A percentile compares a stretch with the other conserved stretches of the same genome.
Evolutionary conservation across 2,797 vertebrate genomes (phyloP).

Genomic region (Eupleurogrammus muticus): DNA sequence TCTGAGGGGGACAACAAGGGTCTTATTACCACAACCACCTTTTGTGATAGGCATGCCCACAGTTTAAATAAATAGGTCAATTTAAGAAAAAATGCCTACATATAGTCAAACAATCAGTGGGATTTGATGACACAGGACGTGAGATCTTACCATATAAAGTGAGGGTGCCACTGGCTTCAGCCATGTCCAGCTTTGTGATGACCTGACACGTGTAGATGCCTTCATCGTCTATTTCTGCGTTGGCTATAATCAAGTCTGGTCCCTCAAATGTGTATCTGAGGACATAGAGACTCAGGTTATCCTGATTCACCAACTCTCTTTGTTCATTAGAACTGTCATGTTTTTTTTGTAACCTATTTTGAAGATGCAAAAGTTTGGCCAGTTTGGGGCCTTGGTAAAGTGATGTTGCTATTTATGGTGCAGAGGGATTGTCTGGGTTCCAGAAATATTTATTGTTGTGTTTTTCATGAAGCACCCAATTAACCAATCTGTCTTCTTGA

Average conservation of each 20-base stretch:
- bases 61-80: not conserved
- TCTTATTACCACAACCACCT: not conserved
- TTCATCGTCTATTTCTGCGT: conserved; percentile 85
- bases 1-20: conserved; percentile 65
- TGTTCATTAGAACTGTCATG: not conserved
- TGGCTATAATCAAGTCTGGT: conserved; percentile 81
- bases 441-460: too few species aligned
- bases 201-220: conserved; percentile 89
- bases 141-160: conserved; percentile 87
- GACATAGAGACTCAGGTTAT: conserved; percentile 22
- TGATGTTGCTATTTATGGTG: too few species aligned
- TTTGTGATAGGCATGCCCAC: not conserved
- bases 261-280: conserved; percentile 87
- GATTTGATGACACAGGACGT: not conserved
- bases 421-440: too few species aligned
- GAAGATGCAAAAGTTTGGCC: too few species aligned
- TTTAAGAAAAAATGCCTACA: not conserved
- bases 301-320: not conserved
- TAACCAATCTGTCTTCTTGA: too few species aligned
- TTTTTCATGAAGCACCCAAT: too few species aligned
- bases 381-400: too few species aligned
- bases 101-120: not conserved
- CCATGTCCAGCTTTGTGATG: conserved; percentile 86
- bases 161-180: conserved; percentile 84
- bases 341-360: not conserved